Percentiles rank a stretch among this genome's conserved stretches.
phyloP scores from a whole-genome alignment of 2,888 invertebrate genomes.

The Acanthoscelides obtectus region DNA sequence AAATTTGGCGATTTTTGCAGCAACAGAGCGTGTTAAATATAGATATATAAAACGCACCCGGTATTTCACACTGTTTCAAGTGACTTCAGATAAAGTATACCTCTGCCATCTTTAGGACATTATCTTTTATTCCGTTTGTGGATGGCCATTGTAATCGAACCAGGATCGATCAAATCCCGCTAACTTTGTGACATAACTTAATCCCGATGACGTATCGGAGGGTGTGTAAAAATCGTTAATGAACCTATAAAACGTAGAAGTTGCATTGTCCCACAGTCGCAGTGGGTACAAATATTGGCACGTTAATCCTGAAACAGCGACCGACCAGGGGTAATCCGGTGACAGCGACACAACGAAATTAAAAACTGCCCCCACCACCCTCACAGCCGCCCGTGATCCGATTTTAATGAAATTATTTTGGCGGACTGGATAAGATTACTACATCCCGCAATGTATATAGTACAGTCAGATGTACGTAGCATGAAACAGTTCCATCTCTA shows the following conservation, averaged over 20 bases:
- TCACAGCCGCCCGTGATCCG: constrained; percentile 27
- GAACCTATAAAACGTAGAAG: constrained; percentile 1
- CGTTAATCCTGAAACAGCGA: constrained; percentile 19
- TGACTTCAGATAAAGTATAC: too few species aligned
- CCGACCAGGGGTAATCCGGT: constrained; percentile 12
- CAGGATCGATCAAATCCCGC: too few species aligned
- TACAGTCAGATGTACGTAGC: too few species aligned
- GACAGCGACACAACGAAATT: constrained; percentile 32
- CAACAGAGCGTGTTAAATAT: too few species aligned
- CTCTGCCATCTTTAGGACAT: too few species aligned
- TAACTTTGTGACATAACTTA: background rate
- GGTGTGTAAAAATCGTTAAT: background rate
- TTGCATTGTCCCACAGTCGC: constrained; percentile 9
- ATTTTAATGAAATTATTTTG: constrained; percentile 43
- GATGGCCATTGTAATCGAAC: too few species aligned
- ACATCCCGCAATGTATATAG: background rate
- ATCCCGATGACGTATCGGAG: background rate
- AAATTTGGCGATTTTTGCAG: too few species aligned
- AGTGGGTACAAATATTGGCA: constrained; percentile 17
- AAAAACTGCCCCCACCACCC: constrained; percentile 36
- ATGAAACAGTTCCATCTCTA: too few species aligned
- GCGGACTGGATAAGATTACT: constrained; percentile 5
- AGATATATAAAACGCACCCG: too few species aligned
- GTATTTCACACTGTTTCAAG: too few species aligned
- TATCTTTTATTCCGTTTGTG: too few species aligned